Evolutionary conservation across 2,113 vertebrate genomes (phyloP), one percentile per base, ranked within the genome.

Genomic region (Phylloscopus trochilus): DNA sequence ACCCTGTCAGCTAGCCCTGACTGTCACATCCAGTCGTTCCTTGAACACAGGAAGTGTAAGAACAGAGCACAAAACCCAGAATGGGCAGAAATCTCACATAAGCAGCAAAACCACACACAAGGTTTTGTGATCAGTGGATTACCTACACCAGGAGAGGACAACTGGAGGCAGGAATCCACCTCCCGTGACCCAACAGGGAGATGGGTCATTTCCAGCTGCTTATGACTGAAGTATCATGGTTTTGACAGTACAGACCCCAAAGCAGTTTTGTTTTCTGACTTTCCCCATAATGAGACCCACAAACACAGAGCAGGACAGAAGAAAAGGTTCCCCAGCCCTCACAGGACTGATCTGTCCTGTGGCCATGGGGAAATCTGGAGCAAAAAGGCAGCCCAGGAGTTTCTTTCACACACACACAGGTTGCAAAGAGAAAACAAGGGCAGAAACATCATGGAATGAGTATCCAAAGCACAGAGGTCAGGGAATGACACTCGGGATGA

Each of bases 1-100:
- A 67, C 27, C 24, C 22, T 18, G 20, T 22, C n/a, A 76, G 28
- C 30, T 6, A 53, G 46, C 53, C 41, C 62, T 47, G 69, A 53
- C 13, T 39, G 52, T 28, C 37, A n/a, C 1, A 1, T 66, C 26
- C 51, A 72, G 21, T 21, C 0, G 0, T 23, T 44, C 68, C 44
- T 10, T 30, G 28, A 74, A 59, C 26, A 67, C 23, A 33, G 13
- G 11, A 63, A 62, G 13, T 4, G 4, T 10, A 37, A 28, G 26
- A 72, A 59, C 14, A 55, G 24, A 87, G 51, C 76, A 81, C 15
- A 28, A 30, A 35, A 37, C 21, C 14, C 52, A 33, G 35, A 47
- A 59, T 0, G 0, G 35, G 18, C 39, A 67, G 47, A 41, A 87
- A 47, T 37, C 44, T 52, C 70, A 55, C 52, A 18, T 1, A 6